Evolutionary conservation across 2,888 invertebrate species (phyloP).

Genomic region (Euzophera pinguis): DNA sequence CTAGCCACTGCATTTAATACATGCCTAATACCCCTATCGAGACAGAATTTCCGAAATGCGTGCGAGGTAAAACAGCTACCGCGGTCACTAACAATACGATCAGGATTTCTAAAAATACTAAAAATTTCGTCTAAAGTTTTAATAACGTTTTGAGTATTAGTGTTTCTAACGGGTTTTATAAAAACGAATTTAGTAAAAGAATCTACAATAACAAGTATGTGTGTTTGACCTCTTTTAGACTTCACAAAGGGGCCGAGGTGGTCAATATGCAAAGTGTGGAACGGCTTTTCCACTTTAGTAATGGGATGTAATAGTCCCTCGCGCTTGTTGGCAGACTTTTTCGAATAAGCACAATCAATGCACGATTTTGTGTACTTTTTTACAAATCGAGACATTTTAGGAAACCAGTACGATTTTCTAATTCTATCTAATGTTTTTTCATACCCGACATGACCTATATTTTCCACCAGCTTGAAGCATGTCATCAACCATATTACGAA

Average conservation of each 20-base stretch:
- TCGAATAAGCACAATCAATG: no score
- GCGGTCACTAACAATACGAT: background rate
- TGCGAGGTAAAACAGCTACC: background rate
- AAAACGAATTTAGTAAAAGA: slow-evolving; percentile 3
- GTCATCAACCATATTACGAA: slow-evolving; percentile 22
- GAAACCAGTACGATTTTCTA: background rate
- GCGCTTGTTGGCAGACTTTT: background rate
- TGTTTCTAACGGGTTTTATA: background rate
- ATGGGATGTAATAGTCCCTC: slow-evolving; percentile 30
- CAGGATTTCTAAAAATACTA: background rate
- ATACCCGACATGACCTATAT: slow-evolving; percentile 27
- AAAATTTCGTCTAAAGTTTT: background rate
- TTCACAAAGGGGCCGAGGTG: slow-evolving; percentile 22
- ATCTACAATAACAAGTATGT: background rate
- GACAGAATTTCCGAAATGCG: background rate
- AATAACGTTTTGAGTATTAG: background rate
- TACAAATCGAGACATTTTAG: background rate
- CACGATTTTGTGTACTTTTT: no score
- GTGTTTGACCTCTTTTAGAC: background rate
- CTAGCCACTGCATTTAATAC: slow-evolving; percentile 17
- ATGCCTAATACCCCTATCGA: slow-evolving; percentile 9
- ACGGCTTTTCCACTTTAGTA: slow-evolving; percentile 33
- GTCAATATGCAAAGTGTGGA: slow-evolving; percentile 47
- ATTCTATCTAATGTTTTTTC: slow-evolving; percentile 24
- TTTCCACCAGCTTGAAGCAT: slow-evolving; percentile 27